These are phyloP conservation scores for Drosophila triauraria DNA, from an alignment of 1,140 invertebrate genomes.

Conservation along the genomic window DNA sequence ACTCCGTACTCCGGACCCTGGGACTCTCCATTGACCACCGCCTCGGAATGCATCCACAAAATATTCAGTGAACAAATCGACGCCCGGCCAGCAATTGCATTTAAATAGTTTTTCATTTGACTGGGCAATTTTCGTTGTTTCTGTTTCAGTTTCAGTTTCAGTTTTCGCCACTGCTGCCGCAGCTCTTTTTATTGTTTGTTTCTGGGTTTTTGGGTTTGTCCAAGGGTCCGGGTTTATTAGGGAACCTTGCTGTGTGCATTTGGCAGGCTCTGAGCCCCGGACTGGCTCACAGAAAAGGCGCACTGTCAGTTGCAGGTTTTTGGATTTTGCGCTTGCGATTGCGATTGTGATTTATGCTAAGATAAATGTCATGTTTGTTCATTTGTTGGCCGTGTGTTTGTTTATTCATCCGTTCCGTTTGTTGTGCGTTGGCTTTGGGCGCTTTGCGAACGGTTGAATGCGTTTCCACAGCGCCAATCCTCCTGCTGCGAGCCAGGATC, in stretches of 20 bases:
- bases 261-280: slow-evolving; percentile 35
- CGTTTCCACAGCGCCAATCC: slow-evolving; percentile 7
- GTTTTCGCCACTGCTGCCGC: slow-evolving; percentile 2
- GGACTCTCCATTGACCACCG: neutral
- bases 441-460: slow-evolving; percentile 19
- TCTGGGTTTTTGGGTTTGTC: neutral
- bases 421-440: slow-evolving; percentile 11
- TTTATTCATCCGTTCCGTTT: slow-evolving; percentile 16
- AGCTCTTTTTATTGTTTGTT: slow-evolving; percentile 15
- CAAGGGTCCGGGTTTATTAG: slow-evolving; percentile 44
- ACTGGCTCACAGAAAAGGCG: slow-evolving; percentile 10
- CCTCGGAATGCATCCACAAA: slow-evolving; percentile 49
- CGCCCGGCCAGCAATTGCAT: slow-evolving; percentile 79
- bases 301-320: slow-evolving; percentile 58
- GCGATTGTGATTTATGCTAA: slow-evolving; percentile 53
- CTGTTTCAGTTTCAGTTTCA: slow-evolving; percentile 18
- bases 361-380: slow-evolving; percentile 49
- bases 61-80: slow-evolving; percentile 81
- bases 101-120: slow-evolving; percentile 82
- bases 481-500: neutral
- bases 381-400: slow-evolving; percentile 29
- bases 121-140: slow-evolving; percentile 60
- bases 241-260: slow-evolving; percentile 55
- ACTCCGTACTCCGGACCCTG: too few relatives aligned
- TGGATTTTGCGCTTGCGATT: neutral